Evolutionary conservation across 92 coral and sea anemone species (phyloP).

Genomic region (Desmophyllum pertusum): DNA sequence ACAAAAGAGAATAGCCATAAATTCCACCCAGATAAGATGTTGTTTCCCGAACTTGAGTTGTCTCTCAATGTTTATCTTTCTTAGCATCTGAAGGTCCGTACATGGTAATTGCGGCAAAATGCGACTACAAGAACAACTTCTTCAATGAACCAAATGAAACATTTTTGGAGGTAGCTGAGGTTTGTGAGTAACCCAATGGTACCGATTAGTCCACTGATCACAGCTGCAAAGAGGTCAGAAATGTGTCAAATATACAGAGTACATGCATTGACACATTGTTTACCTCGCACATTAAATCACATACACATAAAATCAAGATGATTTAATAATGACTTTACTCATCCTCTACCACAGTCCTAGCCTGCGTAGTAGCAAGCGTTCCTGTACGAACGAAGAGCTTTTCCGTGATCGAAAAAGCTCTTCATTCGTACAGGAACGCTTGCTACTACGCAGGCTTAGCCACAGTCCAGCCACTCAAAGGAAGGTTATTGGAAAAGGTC

Average conservation of each 20-base stretch:
- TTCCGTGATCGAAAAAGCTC: too few relatives aligned
- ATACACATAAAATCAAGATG: too few relatives aligned
- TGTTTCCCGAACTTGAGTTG: neutral
- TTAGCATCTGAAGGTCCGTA: slow-evolving; percentile 3
- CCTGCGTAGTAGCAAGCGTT: too few relatives aligned
- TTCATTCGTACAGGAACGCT: too few relatives aligned
- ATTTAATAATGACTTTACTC: too few relatives aligned
- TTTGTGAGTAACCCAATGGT: slow-evolving; percentile 21
- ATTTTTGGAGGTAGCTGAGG: slow-evolving; percentile 30
- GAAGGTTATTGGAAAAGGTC: too few relatives aligned
- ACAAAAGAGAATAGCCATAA: slow-evolving; percentile 52
- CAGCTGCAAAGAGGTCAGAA: slow-evolving; percentile 12
- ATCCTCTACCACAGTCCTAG: too few relatives aligned
- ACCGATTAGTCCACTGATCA: slow-evolving; percentile 30
- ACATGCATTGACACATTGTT: too few relatives aligned
- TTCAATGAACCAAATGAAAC: slow-evolving; percentile 36
- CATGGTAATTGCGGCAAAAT: slow-evolving; percentile 12
- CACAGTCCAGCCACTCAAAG: too few relatives aligned
- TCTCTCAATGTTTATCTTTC: slow-evolving; percentile 5
- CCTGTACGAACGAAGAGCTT: too few relatives aligned
- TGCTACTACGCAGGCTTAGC: too few relatives aligned
- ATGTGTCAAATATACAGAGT: neutral
- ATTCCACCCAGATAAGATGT: slow-evolving; percentile 21
- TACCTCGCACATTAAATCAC: too few relatives aligned
- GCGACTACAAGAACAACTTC: slow-evolving; percentile 33